Evolutionary conservation across 2,797 vertebrate genomes (phyloP).

Genomic region (Spondyliosoma cantharus): DNA sequence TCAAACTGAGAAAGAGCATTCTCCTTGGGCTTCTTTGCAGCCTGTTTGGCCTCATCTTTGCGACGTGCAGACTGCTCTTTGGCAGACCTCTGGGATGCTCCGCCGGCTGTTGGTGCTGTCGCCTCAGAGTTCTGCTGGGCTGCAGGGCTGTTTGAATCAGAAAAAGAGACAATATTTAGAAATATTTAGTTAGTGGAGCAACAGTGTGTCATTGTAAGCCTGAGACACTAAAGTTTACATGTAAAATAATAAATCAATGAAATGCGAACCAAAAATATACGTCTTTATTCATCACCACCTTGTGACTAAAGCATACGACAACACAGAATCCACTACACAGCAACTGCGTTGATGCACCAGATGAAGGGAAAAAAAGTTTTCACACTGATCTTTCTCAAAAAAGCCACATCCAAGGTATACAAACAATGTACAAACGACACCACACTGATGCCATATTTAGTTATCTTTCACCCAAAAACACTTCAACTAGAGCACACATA

Average conservation of each 20-base stretch:
- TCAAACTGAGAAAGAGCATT: conserved; percentile 99
- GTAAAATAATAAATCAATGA: neutral
- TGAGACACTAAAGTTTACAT: neutral
- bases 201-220: neutral
- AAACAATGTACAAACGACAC: conserved; percentile 48
- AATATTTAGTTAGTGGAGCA: neutral
- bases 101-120: conserved; percentile 60
- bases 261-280: neutral
- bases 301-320: neutral
- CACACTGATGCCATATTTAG: conserved; percentile 9
- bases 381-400: neutral
- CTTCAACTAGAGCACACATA: conserved; percentile 15
- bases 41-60: conserved; percentile 93
- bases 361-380: neutral
- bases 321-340: conserved; percentile 1
- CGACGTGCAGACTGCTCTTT: conserved; percentile 90
- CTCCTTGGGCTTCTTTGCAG: conserved; percentile 94
- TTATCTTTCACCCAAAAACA: conserved; percentile 24
- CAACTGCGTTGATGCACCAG: neutral
- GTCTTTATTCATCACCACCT: neutral
- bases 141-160: conserved; percentile 71
- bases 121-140: conserved; percentile 83
- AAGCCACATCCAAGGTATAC: neutral
- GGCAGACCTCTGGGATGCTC: conserved; percentile 81
- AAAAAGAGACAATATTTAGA: neutral